A percentile compares a stretch with the other conserved stretches of the same genome.
Conservation (phyloP, 2,797 vertebrate genomes). For the Platyrinchus mystaceus region DNA sequence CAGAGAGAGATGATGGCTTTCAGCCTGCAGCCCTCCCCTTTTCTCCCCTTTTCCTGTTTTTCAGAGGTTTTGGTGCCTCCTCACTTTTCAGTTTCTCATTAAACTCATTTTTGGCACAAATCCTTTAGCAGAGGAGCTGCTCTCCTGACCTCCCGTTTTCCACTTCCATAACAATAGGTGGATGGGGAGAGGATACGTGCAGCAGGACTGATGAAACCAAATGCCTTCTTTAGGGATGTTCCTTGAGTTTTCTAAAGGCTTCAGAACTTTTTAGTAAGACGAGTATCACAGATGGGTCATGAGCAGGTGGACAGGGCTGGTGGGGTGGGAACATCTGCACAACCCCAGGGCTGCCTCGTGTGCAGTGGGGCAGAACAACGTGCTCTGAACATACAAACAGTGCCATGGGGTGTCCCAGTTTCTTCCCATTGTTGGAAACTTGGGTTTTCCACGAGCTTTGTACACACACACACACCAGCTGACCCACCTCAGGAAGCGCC, state of each 20-base stretch:
- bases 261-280: not conserved
- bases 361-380: not conserved
- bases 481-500: not conserved
- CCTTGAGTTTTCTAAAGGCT: not conserved
- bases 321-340: not conserved
- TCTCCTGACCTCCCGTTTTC: not conserved
- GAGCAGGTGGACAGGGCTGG: not conserved
- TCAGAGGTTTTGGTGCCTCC: not conserved
- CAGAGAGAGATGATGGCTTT: not conserved
- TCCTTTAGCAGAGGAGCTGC: not conserved
- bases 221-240: accelerated
- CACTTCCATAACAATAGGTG: not conserved
- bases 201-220: not conserved
- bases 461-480: not conserved
- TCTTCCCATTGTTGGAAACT: not conserved
- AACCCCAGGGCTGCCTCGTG: not conserved
- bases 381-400: not conserved
- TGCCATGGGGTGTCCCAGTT: accelerated
- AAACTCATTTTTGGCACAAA: not conserved
- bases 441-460: not conserved
- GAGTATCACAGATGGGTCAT: not conserved
- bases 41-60: not conserved
- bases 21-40: not conserved
- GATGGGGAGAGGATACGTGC: not conserved
- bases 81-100: not conserved